These are phyloP conservation scores for Penaeus chinensis DNA, from an alignment of 1,140 invertebrate species.

Conservation along the genomic window DNA sequence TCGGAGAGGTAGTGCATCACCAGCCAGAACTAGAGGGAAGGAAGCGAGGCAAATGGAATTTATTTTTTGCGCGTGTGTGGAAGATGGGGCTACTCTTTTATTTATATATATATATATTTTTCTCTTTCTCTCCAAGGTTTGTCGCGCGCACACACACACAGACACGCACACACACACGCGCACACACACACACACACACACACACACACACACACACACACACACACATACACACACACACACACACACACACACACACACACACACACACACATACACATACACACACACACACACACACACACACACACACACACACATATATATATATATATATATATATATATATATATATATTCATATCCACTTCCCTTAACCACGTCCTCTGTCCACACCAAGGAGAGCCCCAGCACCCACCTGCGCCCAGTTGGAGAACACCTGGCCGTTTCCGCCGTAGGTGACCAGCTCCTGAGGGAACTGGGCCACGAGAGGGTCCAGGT, in stretches of 20 bases:
- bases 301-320: neutral
- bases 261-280: neutral
- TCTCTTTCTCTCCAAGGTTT: too few relatives aligned
- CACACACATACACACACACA: neutral
- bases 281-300: neutral
- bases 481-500: slow-evolving; percentile 72
- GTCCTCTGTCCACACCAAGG: too few relatives aligned
- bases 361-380: too few relatives aligned
- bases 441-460: slow-evolving; percentile 80
- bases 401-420: slow-evolving; percentile 69
- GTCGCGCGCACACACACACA: neutral
- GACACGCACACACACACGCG: neutral
- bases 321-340: too few relatives aligned
- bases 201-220: neutral
- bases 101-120: too few relatives aligned
- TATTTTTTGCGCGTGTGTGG: too few relatives aligned
- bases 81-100: too few relatives aligned
- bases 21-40: slow-evolving; percentile 73
- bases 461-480: slow-evolving; percentile 72
- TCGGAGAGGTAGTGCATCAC: slow-evolving; percentile 74
- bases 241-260: neutral
- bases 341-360: too few relatives aligned
- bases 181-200: neutral
- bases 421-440: slow-evolving; percentile 80
- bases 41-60: too few relatives aligned